Conservation (phyloP, 2,113 vertebrate species). For the Megaleporinus macrocephalus region DNA sequence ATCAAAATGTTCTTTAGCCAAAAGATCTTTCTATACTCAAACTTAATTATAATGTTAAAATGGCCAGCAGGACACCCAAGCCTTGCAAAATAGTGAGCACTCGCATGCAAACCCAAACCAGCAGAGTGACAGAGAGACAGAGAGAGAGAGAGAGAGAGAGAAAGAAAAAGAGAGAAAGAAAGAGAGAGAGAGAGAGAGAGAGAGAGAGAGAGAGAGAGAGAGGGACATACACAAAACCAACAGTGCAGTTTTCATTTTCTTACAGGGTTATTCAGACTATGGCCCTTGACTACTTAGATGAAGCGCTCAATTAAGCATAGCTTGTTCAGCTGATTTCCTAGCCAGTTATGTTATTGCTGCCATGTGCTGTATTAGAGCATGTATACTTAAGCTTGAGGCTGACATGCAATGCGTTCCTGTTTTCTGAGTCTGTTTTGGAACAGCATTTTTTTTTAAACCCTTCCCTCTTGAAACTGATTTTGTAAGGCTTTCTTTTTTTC, state of each 20-base stretch:
- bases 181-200: too few species aligned
- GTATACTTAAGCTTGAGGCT: conserved; percentile 27
- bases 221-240: conserved; percentile 49
- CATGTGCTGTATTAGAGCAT: conserved; percentile 67
- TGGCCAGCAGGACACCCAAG: conserved; percentile 41
- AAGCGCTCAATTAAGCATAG: conserved; percentile 78
- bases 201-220: too few species aligned
- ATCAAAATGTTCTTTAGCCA: conserved; percentile 52
- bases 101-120: conserved; percentile 46
- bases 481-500: too few species aligned
- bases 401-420: conserved; percentile 24
- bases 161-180: too few species aligned
- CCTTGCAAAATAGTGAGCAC: conserved; percentile 40
- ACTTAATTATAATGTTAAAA: conserved; percentile 65
- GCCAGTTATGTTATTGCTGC: conserved; percentile 74
- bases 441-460: neutral
- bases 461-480: neutral
- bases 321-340: conserved; percentile 76
- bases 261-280: conserved; percentile 70
- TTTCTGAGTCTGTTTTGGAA: neutral
- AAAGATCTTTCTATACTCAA: conserved; percentile 54
- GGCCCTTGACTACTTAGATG: conserved; percentile 75
- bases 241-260: conserved; percentile 66
- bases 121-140: too few species aligned
- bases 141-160: too few species aligned